A percentile compares a stretch with the other conserved stretches of the same genome.
These are phyloP conservation scores for Doris montereyensis DNA, from an alignment of 2,888 invertebrate species.

Conservation along the genomic window DNA sequence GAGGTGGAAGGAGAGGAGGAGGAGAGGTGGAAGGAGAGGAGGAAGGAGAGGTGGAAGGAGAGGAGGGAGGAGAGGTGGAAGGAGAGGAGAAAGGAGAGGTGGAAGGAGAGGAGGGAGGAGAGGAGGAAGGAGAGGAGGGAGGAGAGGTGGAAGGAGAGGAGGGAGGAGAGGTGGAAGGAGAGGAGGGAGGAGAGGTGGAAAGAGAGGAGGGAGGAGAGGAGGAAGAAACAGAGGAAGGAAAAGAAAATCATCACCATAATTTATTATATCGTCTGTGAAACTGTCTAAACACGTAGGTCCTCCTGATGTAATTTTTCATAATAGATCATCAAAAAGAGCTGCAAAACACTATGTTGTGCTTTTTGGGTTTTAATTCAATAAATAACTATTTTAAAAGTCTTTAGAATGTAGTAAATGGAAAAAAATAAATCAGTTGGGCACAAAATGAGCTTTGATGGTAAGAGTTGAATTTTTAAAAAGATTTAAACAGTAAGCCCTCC, in stretches of 20 bases:
- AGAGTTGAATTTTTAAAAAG: too few relatives aligned
- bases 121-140: constrained; percentile 21
- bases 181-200: constrained; percentile 34
- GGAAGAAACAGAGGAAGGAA: neutral
- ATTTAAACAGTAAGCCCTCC: too few relatives aligned
- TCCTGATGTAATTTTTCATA: neutral
- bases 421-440: too few relatives aligned
- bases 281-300: too few relatives aligned
- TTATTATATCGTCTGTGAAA: neutral
- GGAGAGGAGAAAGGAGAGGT: constrained; percentile 16
- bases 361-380: too few relatives aligned
- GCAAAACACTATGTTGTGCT: too few relatives aligned
- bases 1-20: too few relatives aligned
- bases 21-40: constrained; percentile 19
- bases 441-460: too few relatives aligned
- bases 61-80: constrained; percentile 31
- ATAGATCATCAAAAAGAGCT: too few relatives aligned
- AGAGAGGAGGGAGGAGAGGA: constrained; percentile 30
- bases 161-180: constrained; percentile 21
- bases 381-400: too few relatives aligned
- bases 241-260: neutral
- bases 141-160: constrained; percentile 23
- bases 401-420: too few relatives aligned
- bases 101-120: constrained; percentile 27
- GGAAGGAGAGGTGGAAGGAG: constrained; percentile 29